Percentiles rank a stretch among this genome's conserved stretches.
phyloP scores from a whole-genome alignment of 2,888 invertebrate genomes.

The Stenodera caucasica region DNA sequence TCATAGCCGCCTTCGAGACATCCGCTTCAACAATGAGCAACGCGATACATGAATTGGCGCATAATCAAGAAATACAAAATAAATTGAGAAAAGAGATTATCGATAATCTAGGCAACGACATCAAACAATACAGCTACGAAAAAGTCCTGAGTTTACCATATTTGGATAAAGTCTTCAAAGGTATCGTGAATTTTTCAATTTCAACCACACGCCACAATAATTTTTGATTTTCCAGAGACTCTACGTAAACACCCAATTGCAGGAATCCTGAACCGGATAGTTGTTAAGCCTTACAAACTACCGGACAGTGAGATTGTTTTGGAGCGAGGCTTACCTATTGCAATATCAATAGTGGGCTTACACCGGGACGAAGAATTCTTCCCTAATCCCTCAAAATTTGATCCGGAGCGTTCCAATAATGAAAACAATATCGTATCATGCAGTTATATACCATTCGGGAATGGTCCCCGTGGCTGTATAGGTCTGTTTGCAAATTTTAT shows the following conservation, averaged over 20 bases:
- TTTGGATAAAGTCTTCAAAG: slow-evolving; percentile 16
- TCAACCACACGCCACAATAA: background rate
- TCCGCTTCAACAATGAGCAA: slow-evolving; percentile 14
- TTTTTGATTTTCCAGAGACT: slow-evolving; percentile 21
- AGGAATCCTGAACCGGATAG: slow-evolving; percentile 22
- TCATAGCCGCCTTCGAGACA: slow-evolving; percentile 18
- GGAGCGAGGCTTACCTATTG: slow-evolving; percentile 13
- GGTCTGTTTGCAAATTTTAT: background rate
- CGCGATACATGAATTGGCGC: slow-evolving; percentile 15
- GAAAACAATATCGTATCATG: slow-evolving; percentile 10
- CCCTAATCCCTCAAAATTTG: slow-evolving; percentile 23
- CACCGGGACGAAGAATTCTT: slow-evolving; percentile 23
- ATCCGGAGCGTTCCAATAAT: slow-evolving; percentile 21
- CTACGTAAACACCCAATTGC: slow-evolving; percentile 25
- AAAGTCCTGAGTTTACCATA: slow-evolving; percentile 15
- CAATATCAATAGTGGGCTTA: slow-evolving; percentile 15
- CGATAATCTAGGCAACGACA: slow-evolving; percentile 13
- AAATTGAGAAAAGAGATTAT: slow-evolving; percentile 16
- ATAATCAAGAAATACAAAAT: slow-evolving; percentile 17
- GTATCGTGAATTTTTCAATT: slow-evolving; percentile 8
- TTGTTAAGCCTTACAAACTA: slow-evolving; percentile 22
- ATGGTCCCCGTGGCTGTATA: slow-evolving; percentile 21
- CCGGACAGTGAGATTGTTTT: slow-evolving; percentile 24
- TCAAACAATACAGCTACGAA: slow-evolving; percentile 13
- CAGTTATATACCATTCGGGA: slow-evolving; percentile 21